phyloP scores from a whole-genome alignment of 2,113 vertebrate genomes.

The Anolis carolinensis region DNA sequence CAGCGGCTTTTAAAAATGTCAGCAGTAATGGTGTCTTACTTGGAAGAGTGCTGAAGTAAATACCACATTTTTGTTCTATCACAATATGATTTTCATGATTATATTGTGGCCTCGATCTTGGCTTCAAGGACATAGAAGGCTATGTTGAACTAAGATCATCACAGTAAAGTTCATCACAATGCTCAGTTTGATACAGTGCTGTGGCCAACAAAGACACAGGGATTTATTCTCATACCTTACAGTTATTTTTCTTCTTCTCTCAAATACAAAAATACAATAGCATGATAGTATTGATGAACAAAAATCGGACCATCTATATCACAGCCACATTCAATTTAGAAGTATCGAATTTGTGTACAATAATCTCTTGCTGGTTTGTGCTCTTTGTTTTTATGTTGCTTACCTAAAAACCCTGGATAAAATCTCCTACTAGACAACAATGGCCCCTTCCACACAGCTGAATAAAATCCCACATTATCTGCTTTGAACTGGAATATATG shows the following conservation, averaged over 20 bases:
- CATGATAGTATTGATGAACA: background rate
- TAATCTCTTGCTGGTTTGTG: background rate
- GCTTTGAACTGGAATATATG: too few relatives aligned
- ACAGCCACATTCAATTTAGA: background rate
- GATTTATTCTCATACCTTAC: background rate
- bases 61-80: background rate
- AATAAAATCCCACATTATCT: too few relatives aligned
- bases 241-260: background rate
- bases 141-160: background rate
- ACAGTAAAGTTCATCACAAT: background rate
- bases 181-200: background rate
- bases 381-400: background rate
- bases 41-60: conserved; percentile 18
- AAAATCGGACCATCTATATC: background rate
- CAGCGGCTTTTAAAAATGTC: conserved; percentile 53
- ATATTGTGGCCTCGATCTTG: background rate
- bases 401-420: background rate
- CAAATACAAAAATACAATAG: background rate
- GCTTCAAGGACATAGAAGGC: background rate
- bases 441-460: too few relatives aligned
- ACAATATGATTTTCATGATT: conserved; percentile 5
- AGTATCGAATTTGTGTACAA: background rate
- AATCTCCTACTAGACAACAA: background rate
- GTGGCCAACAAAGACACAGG: background rate
- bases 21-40: conserved; percentile 27